A percentile compares a stretch with the other conserved stretches of the same genome.
Evolutionary conservation across 2,113 vertebrate genomes (phyloP).

Genomic region (Apeltes quadracus): DNA sequence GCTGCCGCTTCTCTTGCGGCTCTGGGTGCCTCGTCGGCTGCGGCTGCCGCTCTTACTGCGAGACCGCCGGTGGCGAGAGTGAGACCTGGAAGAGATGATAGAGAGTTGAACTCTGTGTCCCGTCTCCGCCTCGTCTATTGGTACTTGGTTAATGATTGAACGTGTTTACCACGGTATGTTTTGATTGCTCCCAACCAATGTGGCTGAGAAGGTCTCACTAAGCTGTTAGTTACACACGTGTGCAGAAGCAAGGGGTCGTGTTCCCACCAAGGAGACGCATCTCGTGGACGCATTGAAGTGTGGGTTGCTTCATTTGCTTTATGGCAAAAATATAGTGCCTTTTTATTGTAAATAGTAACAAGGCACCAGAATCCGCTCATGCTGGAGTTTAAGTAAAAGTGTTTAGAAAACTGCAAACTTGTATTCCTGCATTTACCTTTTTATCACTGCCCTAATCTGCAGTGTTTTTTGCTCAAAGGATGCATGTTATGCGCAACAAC

Average conservation of each 20-base stretch:
- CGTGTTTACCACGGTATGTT: constrained; percentile 30
- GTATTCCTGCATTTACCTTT: neutral
- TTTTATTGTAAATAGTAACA: neutral
- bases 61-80: constrained; percentile 85
- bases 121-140: neutral
- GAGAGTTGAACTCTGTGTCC: neutral
- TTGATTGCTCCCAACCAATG: constrained; percentile 7
- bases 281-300: neutral
- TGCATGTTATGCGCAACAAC: neutral
- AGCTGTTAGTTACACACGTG: constrained; percentile 12
- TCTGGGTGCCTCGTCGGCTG: constrained; percentile 79
- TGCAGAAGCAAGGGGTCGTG: neutral
- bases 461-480: neutral
- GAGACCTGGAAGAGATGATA: constrained; percentile 78
- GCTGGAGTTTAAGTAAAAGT: neutral
- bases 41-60: constrained; percentile 82
- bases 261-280: neutral
- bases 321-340: neutral
- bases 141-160: neutral
- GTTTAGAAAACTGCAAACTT: neutral
- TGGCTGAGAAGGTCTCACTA: constrained; percentile 24
- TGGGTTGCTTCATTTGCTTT: neutral
- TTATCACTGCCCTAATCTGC: neutral
- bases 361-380: neutral
- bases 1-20: constrained; percentile 81